Conservation (phyloP, 2,888 invertebrate genomes). For the Epistrophella euchroma region DNA sequence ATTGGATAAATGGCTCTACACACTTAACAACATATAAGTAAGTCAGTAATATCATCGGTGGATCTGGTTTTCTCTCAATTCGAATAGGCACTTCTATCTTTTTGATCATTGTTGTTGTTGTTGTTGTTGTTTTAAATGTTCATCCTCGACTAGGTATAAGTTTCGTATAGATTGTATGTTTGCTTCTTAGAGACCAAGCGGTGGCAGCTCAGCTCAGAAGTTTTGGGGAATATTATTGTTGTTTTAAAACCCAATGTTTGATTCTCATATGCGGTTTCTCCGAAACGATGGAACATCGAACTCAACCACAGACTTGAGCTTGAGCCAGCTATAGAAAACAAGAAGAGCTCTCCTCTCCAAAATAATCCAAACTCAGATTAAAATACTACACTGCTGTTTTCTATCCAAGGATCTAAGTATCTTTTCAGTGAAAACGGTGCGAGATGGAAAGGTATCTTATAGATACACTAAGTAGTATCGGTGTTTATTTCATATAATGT, state of each 20-base stretch:
- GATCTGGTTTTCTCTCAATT: constrained; percentile 50
- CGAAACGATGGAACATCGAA: constrained; percentile 29
- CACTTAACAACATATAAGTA: constrained; percentile 24
- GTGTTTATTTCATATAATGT: constrained; percentile 62
- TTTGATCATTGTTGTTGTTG: background rate
- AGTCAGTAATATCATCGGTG: constrained; percentile 53
- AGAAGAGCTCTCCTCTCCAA: constrained; percentile 24
- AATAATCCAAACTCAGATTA: constrained; percentile 47
- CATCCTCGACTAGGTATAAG: constrained; percentile 34
- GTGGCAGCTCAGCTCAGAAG: background rate
- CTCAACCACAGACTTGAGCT: constrained; percentile 20
- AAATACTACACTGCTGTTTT: constrained; percentile 25
- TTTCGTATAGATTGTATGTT: constrained; percentile 38
- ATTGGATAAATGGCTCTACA: constrained; percentile 68
- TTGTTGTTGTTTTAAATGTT: background rate
- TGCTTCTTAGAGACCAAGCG: background rate
- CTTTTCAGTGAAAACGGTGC: constrained; percentile 19
- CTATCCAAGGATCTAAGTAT: constrained; percentile 7
- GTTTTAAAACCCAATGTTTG: constrained; percentile 10
- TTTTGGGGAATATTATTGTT: constrained; percentile 20
- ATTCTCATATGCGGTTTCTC: constrained; percentile 48
- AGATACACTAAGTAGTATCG: constrained; percentile 50
- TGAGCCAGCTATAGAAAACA: background rate
- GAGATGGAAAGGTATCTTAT: constrained; percentile 29
- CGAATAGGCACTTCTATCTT: constrained; percentile 44